phyloP scores from a whole-genome alignment of 2,797 vertebrate genomes.

The Melanotaenia parkinsoni region DNA sequence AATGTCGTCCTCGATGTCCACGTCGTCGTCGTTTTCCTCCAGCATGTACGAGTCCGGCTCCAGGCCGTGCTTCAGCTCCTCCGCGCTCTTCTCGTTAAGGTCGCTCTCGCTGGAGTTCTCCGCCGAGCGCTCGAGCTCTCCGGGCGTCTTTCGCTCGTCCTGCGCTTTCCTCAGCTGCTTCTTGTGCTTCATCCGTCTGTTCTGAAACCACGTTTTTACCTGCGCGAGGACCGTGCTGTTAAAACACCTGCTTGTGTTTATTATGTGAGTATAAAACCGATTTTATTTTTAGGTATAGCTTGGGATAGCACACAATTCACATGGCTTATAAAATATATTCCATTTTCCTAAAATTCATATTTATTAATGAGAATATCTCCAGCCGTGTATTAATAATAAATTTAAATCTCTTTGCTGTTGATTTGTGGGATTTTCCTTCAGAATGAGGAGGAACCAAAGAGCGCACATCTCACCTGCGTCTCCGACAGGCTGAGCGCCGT shows the following conservation, averaged over 20 bases:
- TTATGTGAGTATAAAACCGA: not conserved
- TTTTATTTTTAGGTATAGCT: no score
- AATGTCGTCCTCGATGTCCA: conserved; percentile 93
- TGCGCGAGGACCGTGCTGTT: conserved; percentile 49
- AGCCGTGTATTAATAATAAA: no score
- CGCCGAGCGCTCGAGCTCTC: conserved; percentile 81
- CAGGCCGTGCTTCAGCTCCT: conserved; percentile 71
- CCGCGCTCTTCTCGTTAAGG: conserved; percentile 67
- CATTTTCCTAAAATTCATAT: not conserved
- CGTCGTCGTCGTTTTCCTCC: conserved; percentile 86
- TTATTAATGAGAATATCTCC: not conserved
- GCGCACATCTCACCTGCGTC: conserved; percentile 88
- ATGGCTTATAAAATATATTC: no score
- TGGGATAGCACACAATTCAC: no score
- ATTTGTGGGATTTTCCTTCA: no score
- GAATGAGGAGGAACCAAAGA: not conserved
- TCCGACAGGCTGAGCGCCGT: conserved; percentile 97
- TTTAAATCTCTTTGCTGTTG: no score
- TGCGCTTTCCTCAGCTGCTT: conserved; percentile 95
- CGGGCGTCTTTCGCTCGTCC: conserved; percentile 89
- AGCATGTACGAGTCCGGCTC: conserved; percentile 85
- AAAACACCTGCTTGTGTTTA: not conserved
- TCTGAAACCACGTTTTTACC: conserved; percentile 99
- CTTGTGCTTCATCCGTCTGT: conserved; percentile 98
- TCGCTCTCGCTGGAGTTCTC: conserved; percentile 86